These are phyloP conservation scores for Xiphydria camelus DNA, from an alignment of 2,888 invertebrate genomes.

Conservation along the genomic window DNA sequence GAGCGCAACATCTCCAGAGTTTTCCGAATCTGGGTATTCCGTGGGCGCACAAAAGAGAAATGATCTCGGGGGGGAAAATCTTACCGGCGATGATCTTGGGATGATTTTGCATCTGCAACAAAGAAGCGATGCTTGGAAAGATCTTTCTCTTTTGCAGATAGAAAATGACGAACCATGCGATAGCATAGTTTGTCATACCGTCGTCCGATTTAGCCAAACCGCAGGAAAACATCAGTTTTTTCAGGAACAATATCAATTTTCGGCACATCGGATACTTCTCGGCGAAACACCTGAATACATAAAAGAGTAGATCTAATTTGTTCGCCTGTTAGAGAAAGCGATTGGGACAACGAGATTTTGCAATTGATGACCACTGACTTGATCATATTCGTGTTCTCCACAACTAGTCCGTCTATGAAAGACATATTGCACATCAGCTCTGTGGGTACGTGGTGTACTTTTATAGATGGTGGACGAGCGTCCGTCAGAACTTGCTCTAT, in stretches of 20 bases:
- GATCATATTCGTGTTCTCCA: constrained; percentile 60
- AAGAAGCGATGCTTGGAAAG: constrained; percentile 54
- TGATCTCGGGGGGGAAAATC: constrained; percentile 1
- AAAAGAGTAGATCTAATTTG: constrained; percentile 12
- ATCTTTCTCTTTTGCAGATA: constrained; percentile 61
- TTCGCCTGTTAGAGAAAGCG: too few relatives aligned
- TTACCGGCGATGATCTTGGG: constrained; percentile 36
- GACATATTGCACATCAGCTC: constrained; percentile 64
- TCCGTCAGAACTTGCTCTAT: constrained; percentile 52
- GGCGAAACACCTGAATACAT: constrained; percentile 49
- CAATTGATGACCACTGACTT: constrained; percentile 31
- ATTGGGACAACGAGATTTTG: too few relatives aligned
- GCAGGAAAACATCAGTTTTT: constrained; percentile 61
- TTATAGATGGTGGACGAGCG: constrained; percentile 65
- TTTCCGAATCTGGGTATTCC: too few relatives aligned
- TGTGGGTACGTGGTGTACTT: constrained; percentile 56
- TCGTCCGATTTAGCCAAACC: constrained; percentile 39
- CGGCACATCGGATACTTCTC: constrained; percentile 56
- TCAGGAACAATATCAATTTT: constrained; percentile 62
- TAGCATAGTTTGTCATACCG: constrained; percentile 61
- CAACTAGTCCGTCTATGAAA: constrained; percentile 63
- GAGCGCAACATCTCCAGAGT: too few relatives aligned
- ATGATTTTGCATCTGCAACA: constrained; percentile 24
- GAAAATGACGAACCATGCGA: constrained; percentile 64
- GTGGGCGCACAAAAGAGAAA: too few relatives aligned